A percentile compares a stretch with the other conserved stretches of the same genome.
These are phyloP conservation scores for Pachycephala philippinensis DNA, from an alignment of 2,113 vertebrate species.

Conservation along the genomic window DNA sequence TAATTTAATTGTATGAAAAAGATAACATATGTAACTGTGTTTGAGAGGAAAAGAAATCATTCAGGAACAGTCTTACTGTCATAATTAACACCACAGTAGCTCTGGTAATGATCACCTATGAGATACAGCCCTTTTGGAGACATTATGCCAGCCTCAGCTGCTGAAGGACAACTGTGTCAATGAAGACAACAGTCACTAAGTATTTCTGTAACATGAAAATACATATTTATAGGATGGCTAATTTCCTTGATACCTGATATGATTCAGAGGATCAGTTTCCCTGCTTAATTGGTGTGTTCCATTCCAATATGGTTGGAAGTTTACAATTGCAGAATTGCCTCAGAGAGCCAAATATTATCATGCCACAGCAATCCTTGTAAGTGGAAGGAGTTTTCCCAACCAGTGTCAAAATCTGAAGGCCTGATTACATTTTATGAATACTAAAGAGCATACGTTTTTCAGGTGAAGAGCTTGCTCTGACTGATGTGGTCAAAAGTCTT, in stretches of 20 bases:
- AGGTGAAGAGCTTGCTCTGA: neutral
- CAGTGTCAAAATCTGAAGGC: neutral
- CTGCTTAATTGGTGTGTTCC: neutral
- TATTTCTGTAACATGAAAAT: neutral
- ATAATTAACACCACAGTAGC: neutral
- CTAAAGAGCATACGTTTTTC: neutral
- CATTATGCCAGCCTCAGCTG: neutral
- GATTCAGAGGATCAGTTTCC: neutral
- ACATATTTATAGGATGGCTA: neutral
- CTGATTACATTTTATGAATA: neutral
- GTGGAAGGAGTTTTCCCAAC: neutral
- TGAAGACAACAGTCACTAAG: neutral
- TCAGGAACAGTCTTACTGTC: neutral
- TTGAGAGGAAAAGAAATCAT: neutral
- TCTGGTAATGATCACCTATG: neutral
- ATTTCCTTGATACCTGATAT: neutral
- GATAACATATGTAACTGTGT: neutral
- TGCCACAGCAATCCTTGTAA: neutral
- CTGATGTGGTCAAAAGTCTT: neutral
- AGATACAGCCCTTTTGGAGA: neutral
- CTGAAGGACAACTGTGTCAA: neutral
- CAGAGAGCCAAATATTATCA: neutral
- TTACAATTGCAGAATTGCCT: neutral
- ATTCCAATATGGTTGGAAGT: neutral
- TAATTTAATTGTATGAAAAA: neutral